Evolutionary conservation across 1,140 invertebrate species (phyloP).

Genomic region (Brevipalpus yothersi): DNA sequence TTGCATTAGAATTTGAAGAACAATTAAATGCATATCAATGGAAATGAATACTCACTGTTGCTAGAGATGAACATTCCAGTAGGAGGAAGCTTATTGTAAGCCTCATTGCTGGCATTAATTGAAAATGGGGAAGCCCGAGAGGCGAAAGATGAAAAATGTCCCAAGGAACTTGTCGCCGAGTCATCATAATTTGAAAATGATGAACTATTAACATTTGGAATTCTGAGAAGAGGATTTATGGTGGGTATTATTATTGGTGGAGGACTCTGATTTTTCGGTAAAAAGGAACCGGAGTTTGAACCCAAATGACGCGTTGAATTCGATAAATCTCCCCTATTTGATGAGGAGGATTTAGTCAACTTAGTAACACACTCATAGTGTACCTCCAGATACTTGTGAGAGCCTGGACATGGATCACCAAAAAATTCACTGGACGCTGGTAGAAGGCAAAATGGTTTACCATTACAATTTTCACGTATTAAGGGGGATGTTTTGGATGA

Average conservation of each 20-base stretch:
- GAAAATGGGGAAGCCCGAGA: too few species aligned
- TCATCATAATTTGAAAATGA: too few species aligned
- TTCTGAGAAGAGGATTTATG: neutral
- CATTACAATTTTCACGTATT: constrained; percentile 19
- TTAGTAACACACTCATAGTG: constrained; percentile 25
- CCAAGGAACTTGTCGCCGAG: too few species aligned
- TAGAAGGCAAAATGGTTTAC: constrained; percentile 62
- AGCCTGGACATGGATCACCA: constrained; percentile 36
- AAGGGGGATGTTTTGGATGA: constrained; percentile 30
- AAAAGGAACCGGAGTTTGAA: neutral
- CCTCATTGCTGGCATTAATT: too few species aligned
- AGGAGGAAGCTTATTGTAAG: too few species aligned
- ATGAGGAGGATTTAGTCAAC: neutral
- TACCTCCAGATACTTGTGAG: constrained; percentile 33
- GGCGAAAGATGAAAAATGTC: too few species aligned
- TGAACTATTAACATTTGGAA: neutral
- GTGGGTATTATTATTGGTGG: neutral
- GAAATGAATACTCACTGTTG: too few species aligned
- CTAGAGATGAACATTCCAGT: too few species aligned
- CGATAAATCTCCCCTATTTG: too few species aligned
- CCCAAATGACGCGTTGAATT: too few species aligned
- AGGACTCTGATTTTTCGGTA: neutral
- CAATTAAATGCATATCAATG: too few species aligned
- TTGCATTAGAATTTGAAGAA: too few species aligned
- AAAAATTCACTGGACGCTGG: constrained; percentile 60